These are phyloP conservation scores for Calephelis nemesis DNA, from an alignment of 1,140 invertebrate genomes.

Conservation along the genomic window DNA sequence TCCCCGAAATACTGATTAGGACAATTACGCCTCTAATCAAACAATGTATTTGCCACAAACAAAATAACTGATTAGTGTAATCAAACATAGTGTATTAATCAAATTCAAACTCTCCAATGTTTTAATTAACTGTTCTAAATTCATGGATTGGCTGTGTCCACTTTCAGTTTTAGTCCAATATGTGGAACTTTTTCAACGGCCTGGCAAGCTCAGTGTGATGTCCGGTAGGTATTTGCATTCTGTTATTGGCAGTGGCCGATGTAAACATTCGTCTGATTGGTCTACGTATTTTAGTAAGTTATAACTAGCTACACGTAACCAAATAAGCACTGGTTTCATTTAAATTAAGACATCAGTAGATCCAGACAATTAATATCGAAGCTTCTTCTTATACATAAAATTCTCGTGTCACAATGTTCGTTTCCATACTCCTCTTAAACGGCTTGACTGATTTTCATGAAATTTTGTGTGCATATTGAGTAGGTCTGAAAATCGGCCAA, in stretches of 20 bases:
- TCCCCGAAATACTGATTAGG: too few relatives aligned
- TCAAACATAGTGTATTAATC: slow-evolving; percentile 9
- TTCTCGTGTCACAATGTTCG: too few relatives aligned
- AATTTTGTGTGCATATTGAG: too few relatives aligned
- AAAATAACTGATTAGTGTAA: neutral
- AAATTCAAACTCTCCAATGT: slow-evolving; percentile 24
- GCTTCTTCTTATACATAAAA: too few relatives aligned
- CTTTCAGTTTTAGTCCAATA: slow-evolving; percentile 51
- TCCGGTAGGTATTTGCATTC: slow-evolving; percentile 68
- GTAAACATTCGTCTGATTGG: slow-evolving; percentile 69
- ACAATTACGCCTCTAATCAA: neutral
- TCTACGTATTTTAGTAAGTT: slow-evolving; percentile 29
- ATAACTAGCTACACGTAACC: slow-evolving; percentile 42
- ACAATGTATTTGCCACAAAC: neutral
- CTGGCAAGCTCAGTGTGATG: slow-evolving; percentile 36
- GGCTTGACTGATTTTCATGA: too few relatives aligned
- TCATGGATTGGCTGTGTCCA: slow-evolving; percentile 43
- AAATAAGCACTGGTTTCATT: slow-evolving; percentile 24
- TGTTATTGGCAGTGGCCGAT: slow-evolving; percentile 69
- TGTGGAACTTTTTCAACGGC: slow-evolving; percentile 56
- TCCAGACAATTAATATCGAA: too few relatives aligned
- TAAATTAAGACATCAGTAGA: slow-evolving; percentile 23
- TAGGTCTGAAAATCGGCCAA: too few relatives aligned
- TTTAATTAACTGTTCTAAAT: slow-evolving; percentile 60
- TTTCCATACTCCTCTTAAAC: too few relatives aligned